Evolutionary conservation across 1,140 invertebrate species (phyloP), one percentile per base, ranked within the genome.

Genomic region (Solenopsis invicta): DNA sequence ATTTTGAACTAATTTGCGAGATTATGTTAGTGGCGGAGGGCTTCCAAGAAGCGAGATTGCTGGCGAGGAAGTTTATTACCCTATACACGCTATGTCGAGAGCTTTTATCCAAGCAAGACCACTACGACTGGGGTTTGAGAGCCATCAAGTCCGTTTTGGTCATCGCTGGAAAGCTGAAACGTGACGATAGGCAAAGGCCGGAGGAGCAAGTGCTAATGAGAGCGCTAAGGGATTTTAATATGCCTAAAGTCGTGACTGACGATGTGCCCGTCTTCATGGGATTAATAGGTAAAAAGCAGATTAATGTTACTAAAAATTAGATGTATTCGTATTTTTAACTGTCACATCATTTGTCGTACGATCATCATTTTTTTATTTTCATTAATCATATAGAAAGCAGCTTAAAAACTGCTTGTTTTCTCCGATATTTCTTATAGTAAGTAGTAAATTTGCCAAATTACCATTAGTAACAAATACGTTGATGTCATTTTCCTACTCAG

Each of bases 1-100:
- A 99, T 96, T 99, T 99, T 95, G 97, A 97, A 10, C 97, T 99
- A 96, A 99, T 99, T 93, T 98, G 98, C 10, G 98, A 99, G 96
- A 99, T 99, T 89, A 98, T 98, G 0, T 95, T 99, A 0, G 99
- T 98, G 94, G 99, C 98, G 0, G 99, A 98, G 93, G 99, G 99
- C 64, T 98, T 98, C 91, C 96, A 97, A 6, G 95, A 96, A 91
- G 97, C 97, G 29, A 96, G 96, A 92, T 96, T 97, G 34, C 95
- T 99, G 56, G 97, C 98, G 9, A 97, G 97, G 72, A 99, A 99
- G 95, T 98, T 99, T 84, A 98, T 99, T 1, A 97, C 98, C 78
- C 98, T 98, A 1, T 99, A 99, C 94, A 97, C 98, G 92, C 94
- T 99, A 24, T 99, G 98, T 93, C 98, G 98, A 0, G 98, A 99